phyloP scores from a whole-genome alignment of 2,113 vertebrate species.

The Myrmecobius fasciatus region DNA sequence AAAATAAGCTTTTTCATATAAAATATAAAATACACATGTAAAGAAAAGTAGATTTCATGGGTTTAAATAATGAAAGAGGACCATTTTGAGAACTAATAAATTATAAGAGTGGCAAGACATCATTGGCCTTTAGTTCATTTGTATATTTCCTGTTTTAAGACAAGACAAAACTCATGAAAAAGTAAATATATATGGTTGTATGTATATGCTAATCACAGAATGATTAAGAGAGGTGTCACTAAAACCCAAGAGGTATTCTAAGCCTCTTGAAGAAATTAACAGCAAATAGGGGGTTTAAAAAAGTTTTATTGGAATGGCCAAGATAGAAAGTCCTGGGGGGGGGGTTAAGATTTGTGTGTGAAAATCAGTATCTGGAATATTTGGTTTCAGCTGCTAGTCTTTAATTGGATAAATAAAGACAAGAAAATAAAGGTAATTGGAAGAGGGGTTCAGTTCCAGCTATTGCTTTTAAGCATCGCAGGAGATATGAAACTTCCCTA shows the following conservation, averaged over 20 bases:
- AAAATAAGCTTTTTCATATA: not conserved
- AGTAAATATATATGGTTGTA: not conserved
- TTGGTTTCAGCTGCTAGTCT: not conserved
- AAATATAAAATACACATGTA: not conserved
- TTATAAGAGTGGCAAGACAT: not conserved
- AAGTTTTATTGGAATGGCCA: not conserved
- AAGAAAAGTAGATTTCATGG: not conserved
- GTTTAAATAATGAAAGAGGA: not conserved
- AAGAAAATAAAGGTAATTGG: not conserved
- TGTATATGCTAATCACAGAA: not conserved
- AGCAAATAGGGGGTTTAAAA: not conserved
- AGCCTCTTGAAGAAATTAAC: not conserved
- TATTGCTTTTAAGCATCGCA: not conserved
- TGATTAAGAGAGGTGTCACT: not conserved
- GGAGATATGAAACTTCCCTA: not conserved
- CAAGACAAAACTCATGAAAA: not conserved
- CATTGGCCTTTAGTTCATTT: not conserved
- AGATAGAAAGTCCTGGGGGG: not conserved
- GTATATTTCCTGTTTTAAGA: not conserved
- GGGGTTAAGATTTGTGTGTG: not conserved
- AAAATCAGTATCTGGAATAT: not conserved
- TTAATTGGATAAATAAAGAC: not conserved
- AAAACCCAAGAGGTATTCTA: not conserved
- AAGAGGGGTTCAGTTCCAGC: not conserved
- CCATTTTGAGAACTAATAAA: not conserved